Evolutionary conservation across 2,888 invertebrate genomes (phyloP), one percentile per base, ranked within the genome.

Genomic region (Ptilodon capucinus): DNA sequence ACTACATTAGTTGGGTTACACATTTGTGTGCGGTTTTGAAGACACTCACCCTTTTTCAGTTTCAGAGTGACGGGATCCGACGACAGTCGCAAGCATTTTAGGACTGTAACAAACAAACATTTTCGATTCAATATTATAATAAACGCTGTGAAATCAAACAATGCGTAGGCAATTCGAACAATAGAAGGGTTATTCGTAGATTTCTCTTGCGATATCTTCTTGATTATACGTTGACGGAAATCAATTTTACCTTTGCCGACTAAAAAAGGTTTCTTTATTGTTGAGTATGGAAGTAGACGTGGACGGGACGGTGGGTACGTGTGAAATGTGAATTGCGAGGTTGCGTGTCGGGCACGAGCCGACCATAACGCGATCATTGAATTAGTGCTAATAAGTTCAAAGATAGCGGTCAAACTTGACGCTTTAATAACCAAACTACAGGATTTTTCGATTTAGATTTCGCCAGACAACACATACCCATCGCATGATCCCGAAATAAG

Each of bases 21-120:
- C n/a, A n/a, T n/a, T n/a, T n/a, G n/a, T n/a, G n/a, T n/a, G n/a
- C n/a, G n/a, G n/a, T n/a, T n/a, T n/a, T n/a, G n/a, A n/a, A n/a
- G n/a, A 54, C 60, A 89, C 94, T 94, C 93, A 97, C 97, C 97
- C 94, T 97, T 94, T 93, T 95, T 96, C 86, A 97, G 93, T 93
- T 96, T 96, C 89, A 97, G 92, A 81, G 96, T 96, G 80, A 97
- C 97, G 76, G 96, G 95, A 92, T 97, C 97, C 91, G 96, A 94
- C 68, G 97, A 97, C 81, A 97, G 93, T 84, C 97, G 95, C 84
- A 97, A 94, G 92, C 97, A 97, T 95, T 97, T 97, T 92, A 97
- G 93, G 91, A 97, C 97, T 97, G 94, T 74, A 95, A 95, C 86
- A 91, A 81, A 76, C 67, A 60, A 28, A 45, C 42, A 23, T 42